Conservation (phyloP, 2,113 vertebrate species). For the Bubo scandiacus region DNA sequence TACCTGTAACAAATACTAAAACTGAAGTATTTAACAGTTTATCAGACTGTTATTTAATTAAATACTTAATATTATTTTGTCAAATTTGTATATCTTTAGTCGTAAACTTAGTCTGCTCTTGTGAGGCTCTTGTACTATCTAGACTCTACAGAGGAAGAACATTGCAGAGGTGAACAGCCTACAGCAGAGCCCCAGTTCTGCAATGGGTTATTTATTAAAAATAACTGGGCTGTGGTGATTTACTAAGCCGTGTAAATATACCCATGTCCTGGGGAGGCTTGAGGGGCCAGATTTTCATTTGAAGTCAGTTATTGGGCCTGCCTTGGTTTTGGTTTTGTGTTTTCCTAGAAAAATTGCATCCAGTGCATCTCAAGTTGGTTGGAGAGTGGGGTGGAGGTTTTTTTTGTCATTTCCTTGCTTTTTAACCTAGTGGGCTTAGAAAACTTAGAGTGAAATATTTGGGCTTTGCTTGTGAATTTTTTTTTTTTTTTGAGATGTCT, state of each 20-base stretch:
- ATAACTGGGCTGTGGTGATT: not conserved
- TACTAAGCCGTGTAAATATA: not conserved
- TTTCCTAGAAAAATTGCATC: not conserved
- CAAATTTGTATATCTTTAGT: not conserved
- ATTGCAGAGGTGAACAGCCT: not conserved
- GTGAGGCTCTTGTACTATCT: not conserved
- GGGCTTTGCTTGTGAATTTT: not conserved
- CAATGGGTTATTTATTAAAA: not conserved
- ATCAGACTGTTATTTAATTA: not conserved
- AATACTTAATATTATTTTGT: not conserved
- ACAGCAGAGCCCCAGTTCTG: not conserved
- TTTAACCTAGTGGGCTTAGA: not conserved
- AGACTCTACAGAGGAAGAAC: not conserved
- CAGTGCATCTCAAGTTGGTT: not conserved
- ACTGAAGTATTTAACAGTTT: not conserved
- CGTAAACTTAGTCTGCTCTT: not conserved
- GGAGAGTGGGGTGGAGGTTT: not conserved
- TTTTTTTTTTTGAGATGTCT: not conserved
- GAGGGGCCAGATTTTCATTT: not conserved
- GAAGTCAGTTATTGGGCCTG: not conserved
- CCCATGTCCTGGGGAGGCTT: not conserved
- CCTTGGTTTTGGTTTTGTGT: fast-evolving
- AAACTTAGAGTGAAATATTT: not conserved
- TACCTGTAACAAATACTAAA: not conserved
- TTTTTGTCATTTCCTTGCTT: not conserved